A percentile compares a stretch with the other conserved stretches of the same genome.
Evolutionary conservation across 2,113 vertebrate genomes (phyloP).

Genomic region (Sakesphorus luctuosus): DNA sequence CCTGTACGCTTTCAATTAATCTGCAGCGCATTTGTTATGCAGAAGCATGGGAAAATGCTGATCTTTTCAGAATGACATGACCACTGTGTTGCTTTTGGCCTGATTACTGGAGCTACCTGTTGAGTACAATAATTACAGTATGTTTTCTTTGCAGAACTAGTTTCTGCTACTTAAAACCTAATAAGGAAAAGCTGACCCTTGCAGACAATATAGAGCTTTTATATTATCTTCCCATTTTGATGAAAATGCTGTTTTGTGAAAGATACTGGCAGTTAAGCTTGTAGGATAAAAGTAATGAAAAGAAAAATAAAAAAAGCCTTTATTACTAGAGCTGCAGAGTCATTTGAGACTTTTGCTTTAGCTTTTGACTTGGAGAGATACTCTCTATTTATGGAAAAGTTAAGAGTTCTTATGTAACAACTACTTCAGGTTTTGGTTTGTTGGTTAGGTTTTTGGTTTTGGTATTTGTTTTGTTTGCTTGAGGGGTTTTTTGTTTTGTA

Average conservation of each 20-base stretch:
- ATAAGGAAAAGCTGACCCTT: slow-evolving; percentile 76
- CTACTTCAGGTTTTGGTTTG: background rate
- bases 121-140: slow-evolving; percentile 73
- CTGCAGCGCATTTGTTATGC: slow-evolving; percentile 66
- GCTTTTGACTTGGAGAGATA: slow-evolving; percentile 37
- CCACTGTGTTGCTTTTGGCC: slow-evolving; percentile 72
- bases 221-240: slow-evolving; percentile 55
- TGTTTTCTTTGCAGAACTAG: slow-evolving; percentile 66
- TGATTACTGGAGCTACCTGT: slow-evolving; percentile 74
- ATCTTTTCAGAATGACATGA: slow-evolving; percentile 72
- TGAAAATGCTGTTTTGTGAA: slow-evolving; percentile 61
- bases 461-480: background rate
- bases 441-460: background rate
- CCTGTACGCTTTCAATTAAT: slow-evolving; percentile 68
- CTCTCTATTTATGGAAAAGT: background rate
- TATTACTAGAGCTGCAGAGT: slow-evolving; percentile 1
- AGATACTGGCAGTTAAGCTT: slow-evolving; percentile 54
- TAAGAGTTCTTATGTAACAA: slow-evolving; percentile 8
- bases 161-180: slow-evolving; percentile 75
- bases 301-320: slow-evolving; percentile 12
- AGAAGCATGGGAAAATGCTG: slow-evolving; percentile 75
- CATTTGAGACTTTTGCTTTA: slow-evolving; percentile 34
- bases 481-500: background rate
- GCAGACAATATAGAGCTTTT: slow-evolving; percentile 66
- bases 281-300: slow-evolving; percentile 56